These are phyloP conservation scores for Chelonus formosanus DNA, from an alignment of 2,888 invertebrate genomes.

Conservation along the genomic window DNA sequence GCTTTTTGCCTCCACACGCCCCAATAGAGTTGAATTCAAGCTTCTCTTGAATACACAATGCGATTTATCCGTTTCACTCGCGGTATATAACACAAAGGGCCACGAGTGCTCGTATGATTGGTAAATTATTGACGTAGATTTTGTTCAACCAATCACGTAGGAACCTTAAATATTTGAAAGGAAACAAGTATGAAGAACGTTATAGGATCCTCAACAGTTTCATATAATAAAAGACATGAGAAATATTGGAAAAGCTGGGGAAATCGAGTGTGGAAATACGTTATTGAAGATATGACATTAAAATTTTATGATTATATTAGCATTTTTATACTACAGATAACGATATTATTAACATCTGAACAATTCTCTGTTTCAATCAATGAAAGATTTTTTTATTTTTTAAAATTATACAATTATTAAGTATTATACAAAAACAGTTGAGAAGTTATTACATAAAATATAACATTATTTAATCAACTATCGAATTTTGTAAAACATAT, in stretches of 20 bases:
- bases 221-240: slow-evolving; percentile 1
- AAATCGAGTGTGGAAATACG: slow-evolving; percentile 34
- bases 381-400: slow-evolving; percentile 1
- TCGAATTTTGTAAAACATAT: too few species aligned
- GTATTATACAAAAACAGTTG: slow-evolving; percentile 13
- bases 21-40: slow-evolving; percentile 56
- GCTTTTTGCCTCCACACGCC: slow-evolving; percentile 37
- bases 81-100: slow-evolving; percentile 58
- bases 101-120: slow-evolving; percentile 63
- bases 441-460: too few species aligned
- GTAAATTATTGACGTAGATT: slow-evolving; percentile 63
- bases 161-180: slow-evolving; percentile 60
- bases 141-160: slow-evolving; percentile 64
- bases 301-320: slow-evolving; percentile 21
- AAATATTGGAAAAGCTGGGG: slow-evolving; percentile 10
- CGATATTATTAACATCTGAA: slow-evolving; percentile 51
- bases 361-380: slow-evolving; percentile 42
- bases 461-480: too few species aligned
- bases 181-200: slow-evolving; percentile 40
- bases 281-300: slow-evolving; percentile 20
- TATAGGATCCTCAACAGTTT: background rate
- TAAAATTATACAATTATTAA: slow-evolving; percentile 8
- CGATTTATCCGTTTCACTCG: slow-evolving; percentile 59
- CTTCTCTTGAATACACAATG: slow-evolving; percentile 64
- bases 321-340: slow-evolving; percentile 10